These are phyloP conservation scores for Leptoteleia sp. DNA, from an alignment of 1,140 invertebrate species.

Conservation along the genomic window DNA sequence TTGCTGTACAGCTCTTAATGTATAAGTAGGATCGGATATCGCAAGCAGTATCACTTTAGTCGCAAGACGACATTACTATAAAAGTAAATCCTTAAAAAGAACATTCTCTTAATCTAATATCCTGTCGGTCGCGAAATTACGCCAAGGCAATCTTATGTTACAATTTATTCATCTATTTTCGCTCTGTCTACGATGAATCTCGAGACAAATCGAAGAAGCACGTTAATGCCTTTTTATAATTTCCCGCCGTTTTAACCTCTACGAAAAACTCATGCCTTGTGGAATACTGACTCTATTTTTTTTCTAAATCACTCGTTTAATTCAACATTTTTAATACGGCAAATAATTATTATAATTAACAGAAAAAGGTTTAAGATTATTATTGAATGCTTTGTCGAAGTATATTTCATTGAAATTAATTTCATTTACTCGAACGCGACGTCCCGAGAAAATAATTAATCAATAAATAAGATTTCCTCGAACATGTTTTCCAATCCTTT, in stretches of 20 bases:
- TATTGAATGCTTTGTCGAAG: too few relatives aligned
- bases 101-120: constrained; percentile 52
- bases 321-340: too few relatives aligned
- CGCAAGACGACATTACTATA: constrained; percentile 64
- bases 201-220: constrained; percentile 10
- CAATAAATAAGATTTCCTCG: too few relatives aligned
- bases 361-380: too few relatives aligned
- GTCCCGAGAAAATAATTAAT: too few relatives aligned
- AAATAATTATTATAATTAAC: too few relatives aligned
- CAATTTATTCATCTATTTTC: constrained; percentile 18
- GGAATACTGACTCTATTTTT: not conserved
- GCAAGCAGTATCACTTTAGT: constrained; percentile 66
- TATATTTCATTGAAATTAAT: too few relatives aligned
- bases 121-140: constrained; percentile 36
- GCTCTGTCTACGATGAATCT: too few relatives aligned
- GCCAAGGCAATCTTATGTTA: constrained; percentile 37
- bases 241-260: constrained; percentile 10
- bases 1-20: constrained; percentile 54
- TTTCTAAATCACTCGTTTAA: too few relatives aligned
- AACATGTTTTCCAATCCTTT: too few relatives aligned
- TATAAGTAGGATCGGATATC: constrained; percentile 68
- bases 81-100: constrained; percentile 68
- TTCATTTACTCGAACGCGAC: too few relatives aligned
- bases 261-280: not conserved
- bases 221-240: constrained; percentile 27